Evolutionary conservation across 92 coral and sea anemone species (phyloP).

Genomic region (Montipora capitata): DNA sequence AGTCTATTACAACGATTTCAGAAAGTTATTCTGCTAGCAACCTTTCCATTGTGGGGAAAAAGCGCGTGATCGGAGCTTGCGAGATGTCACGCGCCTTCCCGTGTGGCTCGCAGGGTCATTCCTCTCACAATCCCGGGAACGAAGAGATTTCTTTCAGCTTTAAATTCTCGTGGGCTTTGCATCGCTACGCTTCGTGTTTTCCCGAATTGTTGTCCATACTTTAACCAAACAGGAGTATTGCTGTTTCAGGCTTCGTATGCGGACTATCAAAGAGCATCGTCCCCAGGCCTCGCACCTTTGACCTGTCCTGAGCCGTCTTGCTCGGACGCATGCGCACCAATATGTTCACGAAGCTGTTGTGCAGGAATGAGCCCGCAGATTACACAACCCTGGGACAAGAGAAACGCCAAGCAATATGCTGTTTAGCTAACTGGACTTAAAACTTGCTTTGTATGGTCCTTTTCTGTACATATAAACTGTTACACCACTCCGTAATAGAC

Average conservation of each 20-base stretch:
- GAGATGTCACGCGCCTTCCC: too few relatives aligned
- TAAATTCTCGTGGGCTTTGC: too few relatives aligned
- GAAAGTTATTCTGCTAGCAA: too few relatives aligned
- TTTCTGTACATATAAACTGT: too few relatives aligned
- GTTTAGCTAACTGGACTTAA: background rate
- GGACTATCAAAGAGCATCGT: constrained; percentile 7
- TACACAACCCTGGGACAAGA: constrained; percentile 85
- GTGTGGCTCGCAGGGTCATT: too few relatives aligned
- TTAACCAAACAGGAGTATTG: background rate
- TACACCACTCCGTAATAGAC: background rate
- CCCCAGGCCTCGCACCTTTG: constrained; percentile 67
- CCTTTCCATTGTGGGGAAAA: too few relatives aligned
- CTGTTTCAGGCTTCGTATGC: constrained; percentile 15
- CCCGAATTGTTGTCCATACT: background rate
- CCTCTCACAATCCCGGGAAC: too few relatives aligned
- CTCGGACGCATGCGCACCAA: constrained; percentile 95
- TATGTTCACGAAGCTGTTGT: constrained; percentile 86
- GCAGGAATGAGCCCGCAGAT: constrained; percentile 49
- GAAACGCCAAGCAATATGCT: constrained; percentile 13
- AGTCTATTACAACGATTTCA: background rate
- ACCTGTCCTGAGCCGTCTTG: constrained; percentile 82
- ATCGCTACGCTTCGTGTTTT: too few relatives aligned
- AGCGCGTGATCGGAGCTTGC: too few relatives aligned
- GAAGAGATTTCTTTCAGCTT: too few relatives aligned
- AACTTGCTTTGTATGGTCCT: too few relatives aligned